Percentiles rank a stretch among this genome's conserved stretches.
These are phyloP conservation scores for Eubasilissa regina DNA, from an alignment of 1,140 invertebrate genomes.

Conservation along the genomic window DNA sequence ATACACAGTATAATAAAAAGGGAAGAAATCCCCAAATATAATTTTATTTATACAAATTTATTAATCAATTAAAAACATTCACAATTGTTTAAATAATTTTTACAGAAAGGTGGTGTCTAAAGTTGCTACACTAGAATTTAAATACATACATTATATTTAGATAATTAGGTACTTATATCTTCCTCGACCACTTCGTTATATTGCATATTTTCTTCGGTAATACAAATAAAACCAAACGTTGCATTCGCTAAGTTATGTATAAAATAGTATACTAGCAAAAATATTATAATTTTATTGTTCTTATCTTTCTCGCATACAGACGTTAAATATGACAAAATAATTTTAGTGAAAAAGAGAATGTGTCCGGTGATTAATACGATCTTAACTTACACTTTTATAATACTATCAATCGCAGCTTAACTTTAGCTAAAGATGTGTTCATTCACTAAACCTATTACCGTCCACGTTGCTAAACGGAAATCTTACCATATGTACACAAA, in stretches of 20 bases:
- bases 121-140: constrained; percentile 32
- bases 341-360: constrained; percentile 7
- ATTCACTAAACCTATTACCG: constrained; percentile 6
- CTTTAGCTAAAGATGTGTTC: constrained; percentile 6
- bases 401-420: constrained; percentile 8
- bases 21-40: constrained; percentile 39
- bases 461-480: not conserved
- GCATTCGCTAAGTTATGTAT: constrained; percentile 8
- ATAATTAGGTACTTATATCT: constrained; percentile 47
- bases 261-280: constrained; percentile 47
- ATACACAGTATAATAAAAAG: constrained; percentile 26
- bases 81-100: constrained; percentile 45
- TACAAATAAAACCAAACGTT: not conserved
- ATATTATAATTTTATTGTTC: constrained; percentile 45
- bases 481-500: constrained; percentile 13
- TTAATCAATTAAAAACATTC: constrained; percentile 49
- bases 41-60: constrained; percentile 51
- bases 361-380: not conserved
- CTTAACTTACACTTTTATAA: constrained; percentile 9
- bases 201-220: constrained; percentile 16
- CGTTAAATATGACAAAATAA: constrained; percentile 22
- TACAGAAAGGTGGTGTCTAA: constrained; percentile 47
- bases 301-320: not conserved
- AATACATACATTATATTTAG: constrained; percentile 36
- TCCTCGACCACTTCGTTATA: not conserved